Percentiles rank a stretch among this genome's conserved stretches.
These are phyloP conservation scores for Aphodius sticticus DNA, from an alignment of 2,888 invertebrate species.

Conservation along the genomic window DNA sequence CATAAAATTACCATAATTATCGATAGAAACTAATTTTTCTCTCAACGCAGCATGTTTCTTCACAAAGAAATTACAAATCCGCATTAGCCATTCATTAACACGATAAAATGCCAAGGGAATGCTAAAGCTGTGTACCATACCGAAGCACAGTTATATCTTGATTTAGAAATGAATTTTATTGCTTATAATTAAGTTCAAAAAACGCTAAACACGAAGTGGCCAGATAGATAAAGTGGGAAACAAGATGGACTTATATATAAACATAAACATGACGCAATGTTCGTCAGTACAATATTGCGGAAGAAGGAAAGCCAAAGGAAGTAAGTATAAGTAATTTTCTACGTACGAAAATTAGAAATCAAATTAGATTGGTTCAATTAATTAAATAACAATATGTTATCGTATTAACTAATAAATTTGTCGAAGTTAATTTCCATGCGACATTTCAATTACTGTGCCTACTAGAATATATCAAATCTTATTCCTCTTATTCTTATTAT, in stretches of 20 bases:
- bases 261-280: too few species aligned
- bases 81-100: conserved; percentile 4
- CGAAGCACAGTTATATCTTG: conserved; percentile 11
- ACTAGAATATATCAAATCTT: background rate
- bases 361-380: too few species aligned
- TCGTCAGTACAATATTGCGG: background rate
- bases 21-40: background rate
- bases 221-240: background rate
- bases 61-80: background rate
- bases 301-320: background rate
- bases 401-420: background rate
- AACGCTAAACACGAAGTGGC: background rate
- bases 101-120: background rate
- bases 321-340: background rate
- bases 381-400: too few species aligned
- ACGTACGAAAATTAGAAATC: background rate
- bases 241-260: background rate
- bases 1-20: background rate
- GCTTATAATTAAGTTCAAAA: background rate
- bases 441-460: background rate
- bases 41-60: background rate
- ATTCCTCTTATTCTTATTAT: background rate
- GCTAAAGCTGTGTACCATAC: conserved; percentile 9
- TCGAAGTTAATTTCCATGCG: background rate
- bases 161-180: background rate